phyloP scores from a whole-genome alignment of 92 coral and sea anemone genomes.

The Ricordea florida region DNA sequence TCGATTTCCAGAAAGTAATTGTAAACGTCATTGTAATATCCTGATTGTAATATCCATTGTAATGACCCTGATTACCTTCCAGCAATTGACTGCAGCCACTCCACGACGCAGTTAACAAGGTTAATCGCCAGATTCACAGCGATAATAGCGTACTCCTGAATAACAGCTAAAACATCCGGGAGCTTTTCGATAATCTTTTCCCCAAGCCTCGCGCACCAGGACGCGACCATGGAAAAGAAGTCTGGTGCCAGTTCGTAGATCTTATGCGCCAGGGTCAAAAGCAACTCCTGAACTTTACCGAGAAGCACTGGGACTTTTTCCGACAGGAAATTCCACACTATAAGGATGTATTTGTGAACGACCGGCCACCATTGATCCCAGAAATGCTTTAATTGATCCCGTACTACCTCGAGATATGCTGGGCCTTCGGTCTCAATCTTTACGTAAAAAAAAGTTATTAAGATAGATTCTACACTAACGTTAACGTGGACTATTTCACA shows the following conservation, averaged over 20 bases:
- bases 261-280: slow-evolving; percentile 39
- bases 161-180: slow-evolving; percentile 91
- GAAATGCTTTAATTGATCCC: slow-evolving; percentile 44
- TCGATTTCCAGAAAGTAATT: too few species aligned
- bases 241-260: slow-evolving; percentile 94
- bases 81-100: slow-evolving; percentile 67
- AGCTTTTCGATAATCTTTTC: slow-evolving; percentile 79
- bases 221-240: slow-evolving; percentile 81
- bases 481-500: too few species aligned
- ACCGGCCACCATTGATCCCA: slow-evolving; percentile 84
- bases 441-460: background rate
- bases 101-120: slow-evolving; percentile 60
- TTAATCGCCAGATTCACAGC: slow-evolving; percentile 82
- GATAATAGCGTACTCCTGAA: slow-evolving; percentile 88
- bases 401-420: slow-evolving; percentile 66
- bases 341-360: slow-evolving; percentile 67
- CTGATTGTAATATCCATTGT: too few species aligned
- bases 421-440: slow-evolving; percentile 84
- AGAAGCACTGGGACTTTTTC: slow-evolving; percentile 79
- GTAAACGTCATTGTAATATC: too few species aligned
- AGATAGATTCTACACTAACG: background rate
- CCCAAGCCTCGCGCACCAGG: slow-evolving; percentile 77
- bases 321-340: slow-evolving; percentile 76
- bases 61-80: too few species aligned
- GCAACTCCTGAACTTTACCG: slow-evolving; percentile 63